Evolutionary conservation across 2,797 vertebrate genomes (phyloP).

Genomic region (Discoglossus pictus): DNA sequence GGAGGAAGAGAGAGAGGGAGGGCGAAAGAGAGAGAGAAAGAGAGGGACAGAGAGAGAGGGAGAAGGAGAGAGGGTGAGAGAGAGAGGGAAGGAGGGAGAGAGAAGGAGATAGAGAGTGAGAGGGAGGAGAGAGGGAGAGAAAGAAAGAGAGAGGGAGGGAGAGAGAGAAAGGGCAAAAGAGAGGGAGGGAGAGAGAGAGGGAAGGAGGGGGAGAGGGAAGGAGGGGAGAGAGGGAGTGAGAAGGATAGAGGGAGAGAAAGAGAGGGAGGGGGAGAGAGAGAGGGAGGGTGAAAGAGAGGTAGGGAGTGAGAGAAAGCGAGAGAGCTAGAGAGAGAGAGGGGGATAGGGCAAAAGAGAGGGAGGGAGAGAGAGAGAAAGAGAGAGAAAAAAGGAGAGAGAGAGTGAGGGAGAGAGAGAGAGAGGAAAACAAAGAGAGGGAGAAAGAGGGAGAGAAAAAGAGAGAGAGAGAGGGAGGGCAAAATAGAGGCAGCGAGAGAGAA

Average conservation of each 20-base stretch:
- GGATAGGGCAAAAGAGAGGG: not conserved
- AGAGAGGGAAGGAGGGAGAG: not conserved
- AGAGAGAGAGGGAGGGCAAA: not conserved
- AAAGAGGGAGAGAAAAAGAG: not conserved
- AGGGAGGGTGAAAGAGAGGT: not conserved
- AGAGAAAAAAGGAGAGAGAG: not conserved
- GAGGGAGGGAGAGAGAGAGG: not conserved
- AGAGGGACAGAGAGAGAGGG: not conserved
- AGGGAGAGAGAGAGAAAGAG: not conserved
- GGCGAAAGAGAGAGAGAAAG: not conserved
- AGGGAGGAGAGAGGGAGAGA: not conserved
- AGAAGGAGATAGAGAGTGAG: not conserved
- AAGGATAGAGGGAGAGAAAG: not conserved
- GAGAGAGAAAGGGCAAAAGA: not conserved
- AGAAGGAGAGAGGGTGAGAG: not conserved
- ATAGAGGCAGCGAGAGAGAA: not conserved
- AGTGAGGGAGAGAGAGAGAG: not conserved
- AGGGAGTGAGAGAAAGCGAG: not conserved
- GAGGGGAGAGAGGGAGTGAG: not conserved
- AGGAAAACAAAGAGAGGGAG: not conserved
- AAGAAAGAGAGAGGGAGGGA: not conserved
- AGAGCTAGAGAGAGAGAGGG: not conserved
- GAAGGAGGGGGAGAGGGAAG: not conserved
- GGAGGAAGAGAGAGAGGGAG: not conserved
- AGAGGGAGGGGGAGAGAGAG: not conserved